Evolutionary conservation across 2,797 vertebrate species (phyloP).

Genomic region (Jordanella pulchra): DNA sequence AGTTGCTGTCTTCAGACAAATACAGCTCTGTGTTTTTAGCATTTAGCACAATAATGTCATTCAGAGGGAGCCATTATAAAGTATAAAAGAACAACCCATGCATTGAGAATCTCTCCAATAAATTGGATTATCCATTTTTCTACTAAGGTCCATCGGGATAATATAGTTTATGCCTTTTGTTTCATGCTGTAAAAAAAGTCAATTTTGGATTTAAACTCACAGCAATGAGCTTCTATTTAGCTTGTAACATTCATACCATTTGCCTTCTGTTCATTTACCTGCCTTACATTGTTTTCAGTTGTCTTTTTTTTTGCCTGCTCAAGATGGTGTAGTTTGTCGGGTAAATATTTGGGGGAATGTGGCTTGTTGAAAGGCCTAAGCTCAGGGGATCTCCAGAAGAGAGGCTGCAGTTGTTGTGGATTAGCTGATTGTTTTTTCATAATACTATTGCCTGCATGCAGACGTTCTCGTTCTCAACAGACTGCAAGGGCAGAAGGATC

Average conservation of each 20-base stretch:
- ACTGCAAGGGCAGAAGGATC: constrained; percentile 53
- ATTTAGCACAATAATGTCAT: neutral
- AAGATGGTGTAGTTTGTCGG: constrained; percentile 64
- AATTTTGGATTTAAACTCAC: too few species aligned
- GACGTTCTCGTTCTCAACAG: constrained; percentile 40
- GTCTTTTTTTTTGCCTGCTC: constrained; percentile 23
- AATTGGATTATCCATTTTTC: too few species aligned
- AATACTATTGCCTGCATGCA: constrained; percentile 56
- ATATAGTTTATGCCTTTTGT: neutral
- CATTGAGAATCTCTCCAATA: too few species aligned
- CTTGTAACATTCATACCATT: constrained; percentile 22
- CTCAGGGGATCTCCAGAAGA: constrained; percentile 60
- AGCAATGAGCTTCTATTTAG: neutral
- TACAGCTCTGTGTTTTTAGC: neutral
- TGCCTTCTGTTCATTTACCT: constrained; percentile 8
- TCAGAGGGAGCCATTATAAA: neutral
- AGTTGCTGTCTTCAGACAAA: neutral
- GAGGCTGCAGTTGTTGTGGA: constrained; percentile 71
- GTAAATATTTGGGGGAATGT: constrained; percentile 67
- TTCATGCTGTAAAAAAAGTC: too few species aligned
- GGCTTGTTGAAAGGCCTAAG: constrained; percentile 53
- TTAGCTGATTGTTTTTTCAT: constrained; percentile 71
- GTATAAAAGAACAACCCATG: neutral
- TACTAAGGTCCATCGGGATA: neutral
- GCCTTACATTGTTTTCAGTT: constrained; percentile 7